Conservation (phyloP, 2,113 vertebrate species). For the Esox niger region DNA sequence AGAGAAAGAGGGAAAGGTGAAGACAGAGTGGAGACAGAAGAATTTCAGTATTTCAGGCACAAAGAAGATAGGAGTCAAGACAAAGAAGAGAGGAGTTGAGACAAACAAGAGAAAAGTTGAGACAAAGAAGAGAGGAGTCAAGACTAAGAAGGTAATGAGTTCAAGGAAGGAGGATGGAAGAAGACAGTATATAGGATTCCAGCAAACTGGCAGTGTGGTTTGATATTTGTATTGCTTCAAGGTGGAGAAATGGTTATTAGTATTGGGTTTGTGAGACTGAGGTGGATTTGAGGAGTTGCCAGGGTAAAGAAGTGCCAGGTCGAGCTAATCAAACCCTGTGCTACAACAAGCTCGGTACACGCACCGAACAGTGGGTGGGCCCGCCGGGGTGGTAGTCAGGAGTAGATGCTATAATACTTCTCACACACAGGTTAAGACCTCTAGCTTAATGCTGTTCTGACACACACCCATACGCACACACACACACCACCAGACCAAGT, state of each 20-base stretch:
- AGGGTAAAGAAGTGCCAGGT: slow-evolving; percentile 22
- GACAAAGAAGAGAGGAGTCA: too few relatives aligned
- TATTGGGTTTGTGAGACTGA: not conserved
- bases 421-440: slow-evolving; percentile 25
- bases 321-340: slow-evolving; percentile 14
- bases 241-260: not conserved
- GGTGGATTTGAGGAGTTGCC: slow-evolving; percentile 11
- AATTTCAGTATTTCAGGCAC: not conserved
- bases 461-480: slow-evolving; percentile 5
- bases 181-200: not conserved
- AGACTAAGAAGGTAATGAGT: not conserved
- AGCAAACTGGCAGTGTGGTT: not conserved
- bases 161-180: not conserved
- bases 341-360: slow-evolving; percentile 24
- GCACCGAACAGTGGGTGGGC: slow-evolving; percentile 45
- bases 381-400: slow-evolving; percentile 17
- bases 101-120: too few relatives aligned
- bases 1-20: not conserved
- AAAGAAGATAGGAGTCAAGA: not conserved
- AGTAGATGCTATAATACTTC: slow-evolving; percentile 18
- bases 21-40: not conserved
- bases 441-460: slow-evolving; percentile 24
- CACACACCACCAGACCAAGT: not conserved
- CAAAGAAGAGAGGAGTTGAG: too few relatives aligned
- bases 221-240: not conserved